Percentiles rank a stretch among this genome's conserved stretches.
Conservation (phyloP, 2,888 invertebrate species). For the Drosophila aldrichi region DNA sequence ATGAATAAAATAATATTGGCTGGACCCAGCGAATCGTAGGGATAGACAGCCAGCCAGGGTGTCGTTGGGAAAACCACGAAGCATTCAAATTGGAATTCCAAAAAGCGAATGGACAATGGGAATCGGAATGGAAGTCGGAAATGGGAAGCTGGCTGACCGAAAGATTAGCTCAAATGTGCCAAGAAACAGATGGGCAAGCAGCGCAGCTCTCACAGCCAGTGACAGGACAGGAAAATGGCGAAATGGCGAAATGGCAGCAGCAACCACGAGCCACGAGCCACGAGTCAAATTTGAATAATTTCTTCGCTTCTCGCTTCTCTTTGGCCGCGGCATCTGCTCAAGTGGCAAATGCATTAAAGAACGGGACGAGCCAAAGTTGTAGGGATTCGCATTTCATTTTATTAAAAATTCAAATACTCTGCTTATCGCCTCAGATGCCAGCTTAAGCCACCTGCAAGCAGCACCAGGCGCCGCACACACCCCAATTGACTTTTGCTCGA, state of each 20-base stretch:
- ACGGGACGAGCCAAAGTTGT: conserved; percentile 37
- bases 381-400: conserved; percentile 76
- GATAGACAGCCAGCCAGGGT: conserved; percentile 12
- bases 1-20: conserved; percentile 78
- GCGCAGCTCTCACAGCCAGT: conserved; percentile 73
- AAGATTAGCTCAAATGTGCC: conserved; percentile 66
- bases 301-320: not conserved
- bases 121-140: conserved; percentile 12
- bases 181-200: conserved; percentile 49
- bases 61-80: conserved; percentile 51
- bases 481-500: conserved; percentile 53
- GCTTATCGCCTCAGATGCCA: conserved; percentile 77
- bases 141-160: conserved; percentile 64
- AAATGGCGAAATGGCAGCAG: conserved; percentile 60
- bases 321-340: conserved; percentile 38
- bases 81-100: conserved; percentile 79
- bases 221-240: conserved; percentile 47
- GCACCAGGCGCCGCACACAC: conserved; percentile 24
- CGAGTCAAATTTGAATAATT: conserved; percentile 73
- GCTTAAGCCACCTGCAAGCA: conserved; percentile 72
- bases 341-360: conserved; percentile 64
- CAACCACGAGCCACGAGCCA: conserved; percentile 51
- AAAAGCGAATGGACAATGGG: conserved; percentile 59
- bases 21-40: conserved; percentile 40
- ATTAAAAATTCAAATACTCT: conserved; percentile 82